Base-by-base conservation (phyloP, 2,113 vertebrate genomes). In the Vulpes lagopus region DNA sequence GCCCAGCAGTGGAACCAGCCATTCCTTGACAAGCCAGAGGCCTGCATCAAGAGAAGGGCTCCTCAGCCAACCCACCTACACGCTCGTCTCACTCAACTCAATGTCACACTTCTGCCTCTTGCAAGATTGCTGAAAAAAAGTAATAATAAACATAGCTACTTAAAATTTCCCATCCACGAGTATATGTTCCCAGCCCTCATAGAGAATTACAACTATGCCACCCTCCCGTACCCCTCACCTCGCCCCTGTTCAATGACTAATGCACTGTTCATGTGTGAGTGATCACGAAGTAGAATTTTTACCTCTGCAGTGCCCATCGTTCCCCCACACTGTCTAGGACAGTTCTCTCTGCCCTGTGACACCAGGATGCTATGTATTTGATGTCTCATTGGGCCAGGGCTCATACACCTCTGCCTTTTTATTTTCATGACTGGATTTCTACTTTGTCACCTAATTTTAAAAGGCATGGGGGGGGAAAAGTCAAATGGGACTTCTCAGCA, bases 51-150 rank as follows among this genome's bases (percentile, higher is more conserved):
- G 97, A 98, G 98, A 97, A 98, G 98, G 97, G 98, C 98, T 98
- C 98, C 97, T 98, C 3, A 43, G 78, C 98, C 98, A 98, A 79
- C 35, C 97, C 98, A 97, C 98, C 98, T 97, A 97, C 98, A 84
- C 91, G 96, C 85, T 98, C 97, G 98, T 98, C 98, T 98, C 96
- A 95, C 98, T 98, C 97, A 98, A 49, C 93, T 97, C 98, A 97
- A 0, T 98, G 98, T 98, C 98, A 99, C 98, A 98, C 98, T 97
- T 99, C 98, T 98, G 99, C 98, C 98, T 99, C 98, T 99, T 98
- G 98, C 98, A 98, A 98, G 98, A 98, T 98, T 98, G 98, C 97
- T 98, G 98, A 98, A 97, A 96, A 97, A 94, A 97, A 98, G 91
- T 96, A 97, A 98, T 97, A 99, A 98, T 98, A 98, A 98, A 97